Evolutionary conservation across 2,113 vertebrate genomes (phyloP).

Genomic region (Calyptommatus sinebrachiatus): DNA sequence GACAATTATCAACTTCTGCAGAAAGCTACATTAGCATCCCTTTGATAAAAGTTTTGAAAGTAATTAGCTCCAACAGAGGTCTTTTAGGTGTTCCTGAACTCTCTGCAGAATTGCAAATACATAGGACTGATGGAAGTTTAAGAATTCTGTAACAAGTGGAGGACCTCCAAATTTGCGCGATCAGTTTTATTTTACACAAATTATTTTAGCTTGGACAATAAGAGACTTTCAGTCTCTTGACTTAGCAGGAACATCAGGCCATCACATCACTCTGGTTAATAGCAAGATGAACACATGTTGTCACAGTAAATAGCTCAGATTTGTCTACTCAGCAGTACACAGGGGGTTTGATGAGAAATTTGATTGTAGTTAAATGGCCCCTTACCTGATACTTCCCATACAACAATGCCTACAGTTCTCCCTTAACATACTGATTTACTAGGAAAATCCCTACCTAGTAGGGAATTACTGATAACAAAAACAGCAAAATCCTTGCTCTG

Average conservation of each 20-base stretch:
- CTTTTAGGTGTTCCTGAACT: neutral
- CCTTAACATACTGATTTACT: neutral
- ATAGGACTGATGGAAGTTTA: neutral
- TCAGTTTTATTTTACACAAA: neutral
- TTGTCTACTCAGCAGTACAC: neutral
- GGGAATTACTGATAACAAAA: neutral
- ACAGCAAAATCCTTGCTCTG: neutral
- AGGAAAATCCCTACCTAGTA: neutral
- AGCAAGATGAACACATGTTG: conserved; percentile 8
- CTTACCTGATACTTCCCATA: neutral
- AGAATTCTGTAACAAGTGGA: neutral
- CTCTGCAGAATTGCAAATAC: neutral
- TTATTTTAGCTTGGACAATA: neutral
- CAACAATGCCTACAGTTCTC: neutral
- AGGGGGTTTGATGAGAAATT: neutral
- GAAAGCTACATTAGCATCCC: neutral
- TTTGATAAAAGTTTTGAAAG: neutral
- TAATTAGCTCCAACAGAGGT: neutral
- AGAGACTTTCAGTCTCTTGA: neutral
- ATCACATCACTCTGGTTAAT: neutral
- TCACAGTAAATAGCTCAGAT: neutral
- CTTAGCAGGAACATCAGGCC: neutral
- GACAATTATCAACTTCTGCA: neutral
- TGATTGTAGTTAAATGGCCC: neutral
- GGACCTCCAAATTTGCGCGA: neutral